phyloP scores from a whole-genome alignment of 30 jellyfish, hydroid and myxozoan genomes.

The Morbakka virulenta region DNA sequence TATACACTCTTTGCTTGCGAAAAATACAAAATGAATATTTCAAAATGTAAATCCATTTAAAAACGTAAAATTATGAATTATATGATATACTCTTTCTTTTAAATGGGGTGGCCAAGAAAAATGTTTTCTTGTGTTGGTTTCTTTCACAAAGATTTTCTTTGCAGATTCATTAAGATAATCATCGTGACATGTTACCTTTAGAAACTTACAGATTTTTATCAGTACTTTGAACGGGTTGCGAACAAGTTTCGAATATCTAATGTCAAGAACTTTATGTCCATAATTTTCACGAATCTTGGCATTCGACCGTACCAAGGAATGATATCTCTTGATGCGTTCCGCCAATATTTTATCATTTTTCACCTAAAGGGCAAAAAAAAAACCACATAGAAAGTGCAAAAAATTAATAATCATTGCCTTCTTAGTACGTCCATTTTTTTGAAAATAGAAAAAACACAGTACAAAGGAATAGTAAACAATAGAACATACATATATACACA shows the following conservation, averaged over 20 bases:
- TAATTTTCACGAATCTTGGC: constrained; percentile 14
- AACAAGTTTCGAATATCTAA: constrained; percentile 41
- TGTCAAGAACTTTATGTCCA: constrained; percentile 52
- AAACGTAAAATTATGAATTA: no score
- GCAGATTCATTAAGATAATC: constrained; percentile 23
- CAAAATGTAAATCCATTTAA: no score
- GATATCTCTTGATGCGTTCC: constrained; percentile 10
- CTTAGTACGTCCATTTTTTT: neutral
- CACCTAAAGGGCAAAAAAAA: no score
- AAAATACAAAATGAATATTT: no score
- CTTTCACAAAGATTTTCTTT: constrained; percentile 35
- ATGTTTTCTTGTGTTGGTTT: constrained; percentile 53
- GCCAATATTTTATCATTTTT: neutral
- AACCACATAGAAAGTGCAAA: no score
- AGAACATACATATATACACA: no score
- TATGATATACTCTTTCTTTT: constrained; percentile 11
- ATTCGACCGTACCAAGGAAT: constrained; percentile 30
- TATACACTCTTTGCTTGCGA: no score
- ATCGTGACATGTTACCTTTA: constrained; percentile 18
- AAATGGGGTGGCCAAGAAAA: constrained; percentile 46
- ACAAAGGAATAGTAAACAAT: no score
- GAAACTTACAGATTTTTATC: constrained; percentile 45
- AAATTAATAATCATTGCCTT: no score
- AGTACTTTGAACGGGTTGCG: constrained; percentile 23
- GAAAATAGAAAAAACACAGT: no score